Evolutionary conservation across 2,888 invertebrate genomes (phyloP).

Genomic region (Yponomeuta plumbellus): DNA sequence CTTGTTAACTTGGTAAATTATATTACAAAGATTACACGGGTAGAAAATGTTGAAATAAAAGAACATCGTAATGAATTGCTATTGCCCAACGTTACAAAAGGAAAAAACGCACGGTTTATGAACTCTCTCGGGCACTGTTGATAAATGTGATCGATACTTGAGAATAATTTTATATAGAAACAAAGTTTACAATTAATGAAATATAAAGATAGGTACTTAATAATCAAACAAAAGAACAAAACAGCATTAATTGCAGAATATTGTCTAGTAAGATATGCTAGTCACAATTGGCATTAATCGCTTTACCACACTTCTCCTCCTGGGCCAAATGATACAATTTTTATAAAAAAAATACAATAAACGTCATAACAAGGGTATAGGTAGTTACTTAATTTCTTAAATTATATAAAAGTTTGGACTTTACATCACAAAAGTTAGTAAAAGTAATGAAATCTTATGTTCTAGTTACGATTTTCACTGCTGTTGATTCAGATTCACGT

Average conservation of each 20-base stretch:
- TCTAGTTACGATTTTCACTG: constrained; percentile 43
- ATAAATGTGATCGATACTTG: no score
- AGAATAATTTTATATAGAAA: neutral
- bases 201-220: neutral
- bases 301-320: neutral
- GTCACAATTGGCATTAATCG: constrained; percentile 41
- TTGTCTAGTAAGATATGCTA: constrained; percentile 50
- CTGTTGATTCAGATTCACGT: constrained; percentile 85
- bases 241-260: constrained; percentile 22
- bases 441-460: constrained; percentile 13
- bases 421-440: constrained; percentile 35
- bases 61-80: neutral
- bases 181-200: neutral
- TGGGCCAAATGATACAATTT: neutral
- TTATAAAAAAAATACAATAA: constrained; percentile 32
- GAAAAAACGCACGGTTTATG: no score
- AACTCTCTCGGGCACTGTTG: no score
- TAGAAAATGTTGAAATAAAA: neutral
- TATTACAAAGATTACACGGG: neutral
- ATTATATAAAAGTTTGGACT: constrained; percentile 56
- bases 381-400: constrained; percentile 24
- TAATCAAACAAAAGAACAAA: neutral
- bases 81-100: no score
- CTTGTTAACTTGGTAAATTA: neutral
- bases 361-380: constrained; percentile 38